A percentile compares a stretch with the other conserved stretches of the same genome.
Conservation (phyloP, 2,888 invertebrate genomes). For the Spialia ferax region DNA sequence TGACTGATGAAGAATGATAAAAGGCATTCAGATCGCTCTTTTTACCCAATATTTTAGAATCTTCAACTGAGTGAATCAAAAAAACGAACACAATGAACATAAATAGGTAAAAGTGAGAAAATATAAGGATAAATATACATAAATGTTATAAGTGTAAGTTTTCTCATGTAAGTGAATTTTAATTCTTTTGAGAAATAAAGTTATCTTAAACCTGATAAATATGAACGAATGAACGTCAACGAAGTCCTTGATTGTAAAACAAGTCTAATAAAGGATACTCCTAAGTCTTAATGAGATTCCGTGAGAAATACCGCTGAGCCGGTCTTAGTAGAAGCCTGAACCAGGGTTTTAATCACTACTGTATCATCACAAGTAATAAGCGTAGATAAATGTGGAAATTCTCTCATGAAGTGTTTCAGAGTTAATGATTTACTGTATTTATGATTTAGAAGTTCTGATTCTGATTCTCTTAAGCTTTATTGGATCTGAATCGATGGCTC, state of each 20-base stretch:
- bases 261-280: background rate
- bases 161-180: too few species aligned
- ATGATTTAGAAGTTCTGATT: background rate
- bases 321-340: background rate
- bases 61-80: too few species aligned
- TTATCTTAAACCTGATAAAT: too few species aligned
- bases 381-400: background rate
- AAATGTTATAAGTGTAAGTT: too few species aligned
- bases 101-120: background rate
- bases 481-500: background rate
- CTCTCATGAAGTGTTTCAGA: background rate
- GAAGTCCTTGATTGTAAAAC: background rate
- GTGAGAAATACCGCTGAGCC: constrained; percentile 13
- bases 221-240: background rate
- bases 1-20: too few species aligned
- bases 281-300: constrained; percentile 3
- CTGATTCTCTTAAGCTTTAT: background rate
- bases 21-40: too few species aligned
- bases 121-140: background rate
- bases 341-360: constrained; percentile 17
- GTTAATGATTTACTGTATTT: background rate
- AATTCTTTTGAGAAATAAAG: too few species aligned
- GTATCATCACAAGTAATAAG: background rate
- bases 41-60: too few species aligned
- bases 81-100: too few species aligned